These are phyloP conservation scores for Agrilus cyanescens DNA, from an alignment of 2,888 invertebrate species.

Conservation along the genomic window DNA sequence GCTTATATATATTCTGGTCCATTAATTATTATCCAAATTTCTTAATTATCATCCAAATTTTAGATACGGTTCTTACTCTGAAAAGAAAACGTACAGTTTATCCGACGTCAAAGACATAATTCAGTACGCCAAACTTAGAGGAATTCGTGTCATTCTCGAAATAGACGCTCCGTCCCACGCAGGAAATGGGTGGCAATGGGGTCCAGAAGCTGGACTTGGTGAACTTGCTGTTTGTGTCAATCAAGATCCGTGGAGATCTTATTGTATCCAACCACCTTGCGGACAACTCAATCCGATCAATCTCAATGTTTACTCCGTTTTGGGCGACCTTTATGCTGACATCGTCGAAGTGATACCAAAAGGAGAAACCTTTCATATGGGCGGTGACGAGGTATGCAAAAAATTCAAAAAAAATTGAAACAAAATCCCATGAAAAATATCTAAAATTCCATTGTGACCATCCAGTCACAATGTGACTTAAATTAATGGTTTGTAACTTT, in stretches of 20 bases:
- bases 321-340: slow-evolving; percentile 59
- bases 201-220: slow-evolving; percentile 45
- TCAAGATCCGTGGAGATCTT: slow-evolving; percentile 55
- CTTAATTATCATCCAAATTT: slow-evolving; percentile 6
- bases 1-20: too few species aligned
- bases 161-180: slow-evolving; percentile 82
- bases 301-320: slow-evolving; percentile 51
- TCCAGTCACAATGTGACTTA: too few species aligned
- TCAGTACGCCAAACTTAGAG: slow-evolving; percentile 64
- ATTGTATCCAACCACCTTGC: slow-evolving; percentile 74
- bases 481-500: neutral
- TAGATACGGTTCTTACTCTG: slow-evolving; percentile 65
- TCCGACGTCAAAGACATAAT: slow-evolving; percentile 55
- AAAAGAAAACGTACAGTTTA: slow-evolving; percentile 53
- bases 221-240: slow-evolving; percentile 56
- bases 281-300: slow-evolving; percentile 76
- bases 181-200: slow-evolving; percentile 81
- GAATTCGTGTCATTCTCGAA: slow-evolving; percentile 77
- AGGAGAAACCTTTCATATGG: slow-evolving; percentile 61
- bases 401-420: neutral
- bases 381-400: slow-evolving; percentile 64
- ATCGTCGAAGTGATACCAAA: slow-evolving; percentile 46
- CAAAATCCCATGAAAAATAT: neutral
- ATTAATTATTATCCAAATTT: too few species aligned
- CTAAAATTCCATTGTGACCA: neutral